Percentiles rank a stretch among this genome's conserved stretches.
Evolutionary conservation across 2,888 invertebrate species (phyloP).

Genomic region (Anorthoa munda): DNA sequence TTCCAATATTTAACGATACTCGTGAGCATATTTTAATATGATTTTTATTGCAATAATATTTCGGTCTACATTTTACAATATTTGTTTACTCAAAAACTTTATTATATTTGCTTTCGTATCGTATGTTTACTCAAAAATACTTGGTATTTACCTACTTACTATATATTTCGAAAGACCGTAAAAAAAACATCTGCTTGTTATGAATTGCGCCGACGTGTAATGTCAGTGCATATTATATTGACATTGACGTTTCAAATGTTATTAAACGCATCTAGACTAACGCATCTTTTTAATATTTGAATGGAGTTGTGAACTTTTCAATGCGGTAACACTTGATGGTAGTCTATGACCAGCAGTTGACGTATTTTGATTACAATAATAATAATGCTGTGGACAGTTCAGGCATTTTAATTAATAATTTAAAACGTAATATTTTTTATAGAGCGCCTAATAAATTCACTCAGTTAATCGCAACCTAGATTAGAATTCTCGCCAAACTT

Average conservation of each 20-base stretch:
- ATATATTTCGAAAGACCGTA: conserved; percentile 1
- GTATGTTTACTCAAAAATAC: background rate
- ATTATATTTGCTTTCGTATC: background rate
- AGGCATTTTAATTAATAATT: too few relatives aligned
- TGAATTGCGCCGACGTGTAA: background rate
- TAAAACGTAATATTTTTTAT: background rate
- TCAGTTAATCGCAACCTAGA: too few relatives aligned
- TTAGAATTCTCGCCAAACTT: too few relatives aligned
- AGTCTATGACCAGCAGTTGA: too few relatives aligned
- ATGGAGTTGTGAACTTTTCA: too few relatives aligned
- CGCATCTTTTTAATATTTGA: conserved; percentile 5
- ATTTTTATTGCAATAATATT: background rate
- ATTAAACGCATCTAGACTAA: background rate
- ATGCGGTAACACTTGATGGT: too few relatives aligned
- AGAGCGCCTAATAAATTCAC: background rate
- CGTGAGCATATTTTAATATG: background rate
- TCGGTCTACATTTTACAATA: background rate
- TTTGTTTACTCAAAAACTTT: conserved; percentile 23
- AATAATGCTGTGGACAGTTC: too few relatives aligned
- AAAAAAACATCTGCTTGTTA: conserved; percentile 19
- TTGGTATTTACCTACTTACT: background rate
- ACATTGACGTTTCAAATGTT: background rate
- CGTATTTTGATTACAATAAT: too few relatives aligned
- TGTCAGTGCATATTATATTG: background rate
- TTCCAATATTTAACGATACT: background rate